phyloP scores from a whole-genome alignment of 2,113 vertebrate genomes.

The Donacobius atricapilla region DNA sequence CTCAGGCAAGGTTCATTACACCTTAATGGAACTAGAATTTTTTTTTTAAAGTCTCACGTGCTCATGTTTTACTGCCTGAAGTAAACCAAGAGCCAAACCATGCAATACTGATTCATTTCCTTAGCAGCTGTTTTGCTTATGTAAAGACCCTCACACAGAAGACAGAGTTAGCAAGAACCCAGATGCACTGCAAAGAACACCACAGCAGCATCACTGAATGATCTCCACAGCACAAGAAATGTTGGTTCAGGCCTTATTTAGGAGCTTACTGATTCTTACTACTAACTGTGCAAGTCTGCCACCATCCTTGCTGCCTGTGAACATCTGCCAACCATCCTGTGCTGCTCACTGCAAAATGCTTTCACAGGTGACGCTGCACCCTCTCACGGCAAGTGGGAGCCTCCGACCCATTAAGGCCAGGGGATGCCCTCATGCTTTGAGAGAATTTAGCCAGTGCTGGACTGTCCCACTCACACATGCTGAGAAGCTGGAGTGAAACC shows the following conservation, averaged over 20 bases:
- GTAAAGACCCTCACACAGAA: background rate
- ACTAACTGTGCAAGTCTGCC: background rate
- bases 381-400: fast-evolving
- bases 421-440: background rate
- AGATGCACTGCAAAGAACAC: background rate
- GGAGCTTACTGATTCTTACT: background rate
- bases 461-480: background rate
- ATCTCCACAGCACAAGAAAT: background rate
- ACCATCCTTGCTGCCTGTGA: background rate
- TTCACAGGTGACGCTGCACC: background rate
- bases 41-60: background rate
- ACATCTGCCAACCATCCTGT: background rate
- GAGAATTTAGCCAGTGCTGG: background rate
- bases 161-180: background rate
- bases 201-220: background rate
- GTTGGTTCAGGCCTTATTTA: background rate
- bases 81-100: background rate
- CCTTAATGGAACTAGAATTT: conserved; percentile 13
- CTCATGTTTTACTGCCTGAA: background rate
- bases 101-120: background rate
- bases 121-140: background rate
- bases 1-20: conserved; percentile 14
- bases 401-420: background rate
- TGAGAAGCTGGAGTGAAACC: background rate
- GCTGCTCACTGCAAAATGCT: background rate